Conservation (phyloP, 2,113 vertebrate species). For the Nycticebus coucang region DNA sequence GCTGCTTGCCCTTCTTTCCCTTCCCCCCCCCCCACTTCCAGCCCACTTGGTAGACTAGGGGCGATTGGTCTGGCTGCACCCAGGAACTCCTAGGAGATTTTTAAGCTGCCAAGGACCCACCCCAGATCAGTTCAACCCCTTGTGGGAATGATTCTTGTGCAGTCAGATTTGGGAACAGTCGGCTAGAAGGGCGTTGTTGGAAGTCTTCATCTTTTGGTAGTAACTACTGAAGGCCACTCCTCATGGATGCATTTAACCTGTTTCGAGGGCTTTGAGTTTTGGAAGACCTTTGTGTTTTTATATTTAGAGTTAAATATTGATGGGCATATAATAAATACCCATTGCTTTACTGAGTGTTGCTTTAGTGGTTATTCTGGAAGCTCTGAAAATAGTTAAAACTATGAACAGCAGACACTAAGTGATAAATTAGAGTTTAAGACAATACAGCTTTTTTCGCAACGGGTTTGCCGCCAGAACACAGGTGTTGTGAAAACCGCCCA, state of each 20-base stretch:
- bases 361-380: neutral
- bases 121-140: too few species aligned
- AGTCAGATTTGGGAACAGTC: neutral
- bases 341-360: neutral
- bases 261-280: neutral
- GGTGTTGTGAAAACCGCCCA: too few species aligned
- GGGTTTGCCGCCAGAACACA: too few species aligned
- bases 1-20: neutral
- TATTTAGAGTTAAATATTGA: neutral
- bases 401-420: neutral
- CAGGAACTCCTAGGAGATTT: neutral
- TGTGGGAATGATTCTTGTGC: too few species aligned
- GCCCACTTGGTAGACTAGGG: neutral
- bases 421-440: neutral
- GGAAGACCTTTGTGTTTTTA: neutral
- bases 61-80: neutral
- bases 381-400: neutral
- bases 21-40: fast-evolving
- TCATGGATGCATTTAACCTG: neutral
- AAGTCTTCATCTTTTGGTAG: neutral
- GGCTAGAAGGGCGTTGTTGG: neutral
- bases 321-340: neutral
- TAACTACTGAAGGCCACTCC: neutral
- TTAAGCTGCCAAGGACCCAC: neutral
- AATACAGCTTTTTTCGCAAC: neutral